phyloP scores from a whole-genome alignment of 2,113 vertebrate genomes.

The Cryptomyrus ogoouensis region DNA sequence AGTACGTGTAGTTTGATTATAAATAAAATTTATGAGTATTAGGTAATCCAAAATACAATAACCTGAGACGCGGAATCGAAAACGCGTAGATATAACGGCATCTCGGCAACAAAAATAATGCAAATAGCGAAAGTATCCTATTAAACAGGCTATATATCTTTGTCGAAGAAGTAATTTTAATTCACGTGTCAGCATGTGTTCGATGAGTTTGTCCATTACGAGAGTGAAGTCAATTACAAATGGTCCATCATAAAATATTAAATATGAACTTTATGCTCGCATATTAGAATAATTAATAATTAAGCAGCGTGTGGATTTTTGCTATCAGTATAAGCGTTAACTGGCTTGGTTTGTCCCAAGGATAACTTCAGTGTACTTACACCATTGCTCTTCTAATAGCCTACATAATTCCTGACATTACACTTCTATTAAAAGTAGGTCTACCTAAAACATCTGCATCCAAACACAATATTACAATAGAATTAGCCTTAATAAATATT shows the following conservation, averaged over 20 bases:
- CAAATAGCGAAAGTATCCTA: background rate
- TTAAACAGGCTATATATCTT: background rate
- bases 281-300: slow-evolving; percentile 6
- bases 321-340: background rate
- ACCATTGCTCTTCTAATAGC: background rate
- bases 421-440: background rate
- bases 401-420: background rate
- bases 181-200: background rate
- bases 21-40: background rate
- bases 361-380: background rate
- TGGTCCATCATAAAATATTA: background rate
- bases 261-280: background rate
- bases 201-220: background rate
- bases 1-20: background rate
- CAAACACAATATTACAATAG: background rate
- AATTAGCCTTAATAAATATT: background rate
- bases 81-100: background rate
- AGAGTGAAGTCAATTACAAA: background rate
- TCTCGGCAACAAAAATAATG: background rate
- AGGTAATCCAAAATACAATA: background rate
- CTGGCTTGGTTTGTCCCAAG: background rate
- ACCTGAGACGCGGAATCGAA: background rate
- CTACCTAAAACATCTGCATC: background rate
- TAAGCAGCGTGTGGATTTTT: slow-evolving; percentile 6
- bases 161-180: background rate